Percentiles rank a stretch among this genome's conserved stretches.
These are phyloP conservation scores for Tolypeutes matacus DNA, from an alignment of 2,797 vertebrate genomes.

Conservation along the genomic window DNA sequence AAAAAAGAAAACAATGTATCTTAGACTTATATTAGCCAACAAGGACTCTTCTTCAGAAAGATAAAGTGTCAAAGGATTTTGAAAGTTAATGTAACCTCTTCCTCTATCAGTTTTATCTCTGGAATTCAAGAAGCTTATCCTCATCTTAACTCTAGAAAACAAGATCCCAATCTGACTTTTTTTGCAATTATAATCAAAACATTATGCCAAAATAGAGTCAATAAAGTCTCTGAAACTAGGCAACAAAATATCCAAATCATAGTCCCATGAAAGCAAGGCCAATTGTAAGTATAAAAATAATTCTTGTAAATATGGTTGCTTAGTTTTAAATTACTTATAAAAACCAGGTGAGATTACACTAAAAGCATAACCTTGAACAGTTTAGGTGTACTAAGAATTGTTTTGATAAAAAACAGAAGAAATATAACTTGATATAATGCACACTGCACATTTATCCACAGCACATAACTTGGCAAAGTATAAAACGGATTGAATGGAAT, in stretches of 20 bases:
- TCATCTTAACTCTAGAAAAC: neutral
- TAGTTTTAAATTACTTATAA: constrained; percentile 33
- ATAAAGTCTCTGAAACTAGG: constrained; percentile 11
- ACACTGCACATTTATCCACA: neutral
- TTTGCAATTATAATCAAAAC: constrained; percentile 30
- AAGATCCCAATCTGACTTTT: constrained; percentile 16
- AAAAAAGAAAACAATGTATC: neutral
- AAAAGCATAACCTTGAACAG: neutral
- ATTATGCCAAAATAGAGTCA: neutral
- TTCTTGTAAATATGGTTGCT: neutral
- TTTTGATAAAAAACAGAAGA: constrained; percentile 6
- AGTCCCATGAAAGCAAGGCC: constrained; percentile 30
- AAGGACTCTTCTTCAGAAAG: constrained; percentile 21
- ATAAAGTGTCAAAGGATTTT: neutral
- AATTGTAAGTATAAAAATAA: constrained; percentile 38
- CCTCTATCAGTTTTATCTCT: neutral
- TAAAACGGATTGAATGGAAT: neutral
- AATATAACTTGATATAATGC: neutral
- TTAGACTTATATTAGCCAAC: constrained; percentile 25
- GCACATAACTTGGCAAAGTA: constrained; percentile 32
- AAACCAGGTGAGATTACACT: neutral
- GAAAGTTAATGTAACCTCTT: neutral
- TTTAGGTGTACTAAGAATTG: constrained; percentile 3
- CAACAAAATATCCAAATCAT: constrained; percentile 33
- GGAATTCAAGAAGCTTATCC: constrained; percentile 27